Evolutionary conservation across 2,888 invertebrate genomes (phyloP), one percentile per base, ranked within the genome.

Genomic region (Taenaris catops): DNA sequence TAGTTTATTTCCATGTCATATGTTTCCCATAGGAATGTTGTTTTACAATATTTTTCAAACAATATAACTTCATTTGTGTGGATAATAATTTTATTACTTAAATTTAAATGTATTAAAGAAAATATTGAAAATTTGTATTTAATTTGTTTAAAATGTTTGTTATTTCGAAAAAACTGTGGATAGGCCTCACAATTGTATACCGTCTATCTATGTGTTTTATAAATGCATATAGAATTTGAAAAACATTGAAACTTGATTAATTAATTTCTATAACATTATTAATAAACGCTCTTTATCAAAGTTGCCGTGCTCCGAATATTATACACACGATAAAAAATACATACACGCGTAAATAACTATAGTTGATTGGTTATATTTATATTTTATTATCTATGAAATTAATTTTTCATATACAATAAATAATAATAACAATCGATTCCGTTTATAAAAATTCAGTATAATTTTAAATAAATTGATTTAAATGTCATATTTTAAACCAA

Each of bases 401-500:
- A n/a, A n/a, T n/a, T n/a, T n/a, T 42, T 43, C 16, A 34, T 29
- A 42, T 25, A 29, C 18, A 33, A 24, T 38, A 6, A n/a, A 18
- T 17, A 10, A 17, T 26, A 27, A 12, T 41, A 25, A 31, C 24
- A 41, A 34, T 41, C 29, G 17, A 18, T 25, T 19, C 25, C 36
- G 37, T 34, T 45, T 25, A 38, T 23, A 25, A 34, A 41, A 33
- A 48, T n/a, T n/a, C n/a, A n/a, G n/a, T n/a, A n/a, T n/a, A n/a
- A n/a, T n/a, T n/a, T n/a, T 43, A 48, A 48, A 48, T 48, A 41
- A 48, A 48, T 43, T 41, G 42, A 41, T 42, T 26, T 21, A 36
- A 38, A 34, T 45, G 44, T 32, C 37, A 41, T 26, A 38, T 25
- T 38, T 31, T 12, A 24, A 33, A 28, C 16, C 18, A 41, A 28